phyloP scores from a whole-genome alignment of 2,888 invertebrate genomes.

The Cheilosia variabilis region DNA sequence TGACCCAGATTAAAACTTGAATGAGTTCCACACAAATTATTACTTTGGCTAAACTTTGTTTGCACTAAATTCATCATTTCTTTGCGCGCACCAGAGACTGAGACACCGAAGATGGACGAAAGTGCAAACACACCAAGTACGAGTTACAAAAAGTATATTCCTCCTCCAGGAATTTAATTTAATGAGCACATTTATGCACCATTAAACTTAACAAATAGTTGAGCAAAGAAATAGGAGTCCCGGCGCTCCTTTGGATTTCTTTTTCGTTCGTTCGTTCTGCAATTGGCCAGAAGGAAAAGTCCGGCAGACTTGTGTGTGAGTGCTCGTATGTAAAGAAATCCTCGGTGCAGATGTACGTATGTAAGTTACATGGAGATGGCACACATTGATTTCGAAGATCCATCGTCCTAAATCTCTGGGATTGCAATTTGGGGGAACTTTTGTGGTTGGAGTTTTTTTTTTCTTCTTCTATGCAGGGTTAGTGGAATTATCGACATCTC shows the following conservation, averaged over 20 bases:
- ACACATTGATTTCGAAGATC: slow-evolving; percentile 39
- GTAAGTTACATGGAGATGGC: slow-evolving; percentile 38
- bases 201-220: slow-evolving; percentile 60
- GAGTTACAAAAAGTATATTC: not conserved
- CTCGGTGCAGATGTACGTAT: slow-evolving; percentile 1
- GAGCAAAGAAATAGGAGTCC: not conserved
- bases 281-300: slow-evolving; percentile 29
- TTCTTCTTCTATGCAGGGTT: not conserved
- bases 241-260: slow-evolving; percentile 1
- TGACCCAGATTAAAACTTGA: slow-evolving; percentile 22
- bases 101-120: slow-evolving; percentile 4
- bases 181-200: slow-evolving; percentile 68
- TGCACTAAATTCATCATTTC: slow-evolving; percentile 27
- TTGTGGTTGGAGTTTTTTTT: slow-evolving; percentile 20
- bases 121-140: slow-evolving; percentile 20
- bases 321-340: slow-evolving; percentile 15
- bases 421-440: slow-evolving; percentile 50
- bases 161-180: slow-evolving; percentile 53
- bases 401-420: slow-evolving; percentile 8
- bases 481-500: slow-evolving; percentile 51
- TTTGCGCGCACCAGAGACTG: not conserved
- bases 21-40: slow-evolving; percentile 12
- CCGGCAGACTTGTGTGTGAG: not conserved
- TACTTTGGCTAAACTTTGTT: slow-evolving; percentile 30
- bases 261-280: not conserved